Conservation (phyloP, 2,797 vertebrate genomes). For the Melanotaenia nigrans region DNA sequence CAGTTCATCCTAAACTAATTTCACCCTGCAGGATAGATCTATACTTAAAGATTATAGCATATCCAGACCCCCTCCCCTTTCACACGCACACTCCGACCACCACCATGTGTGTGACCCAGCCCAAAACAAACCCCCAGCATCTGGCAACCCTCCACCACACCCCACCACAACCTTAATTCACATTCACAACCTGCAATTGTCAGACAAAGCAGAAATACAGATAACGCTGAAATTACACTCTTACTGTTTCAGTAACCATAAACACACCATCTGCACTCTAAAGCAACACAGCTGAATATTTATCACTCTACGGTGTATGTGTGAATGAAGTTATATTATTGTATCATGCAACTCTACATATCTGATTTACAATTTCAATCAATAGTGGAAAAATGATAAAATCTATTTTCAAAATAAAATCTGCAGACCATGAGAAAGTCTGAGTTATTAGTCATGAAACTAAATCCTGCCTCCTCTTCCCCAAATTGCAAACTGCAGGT, state of each 20-base stretch:
- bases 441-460: not conserved
- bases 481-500: constrained; percentile 1
- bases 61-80: not conserved
- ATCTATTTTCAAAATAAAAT: not conserved
- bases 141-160: constrained; percentile 30
- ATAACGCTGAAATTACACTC: constrained; percentile 20
- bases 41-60: constrained; percentile 22
- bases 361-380: not conserved
- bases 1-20: constrained; percentile 33
- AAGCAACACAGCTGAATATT: not conserved
- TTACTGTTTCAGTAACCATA: constrained; percentile 4
- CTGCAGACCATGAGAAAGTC: not conserved
- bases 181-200: constrained; percentile 27
- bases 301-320: not conserved
- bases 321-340: not conserved
- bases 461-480: not conserved
- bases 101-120: constrained; percentile 19
- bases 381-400: not conserved
- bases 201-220: constrained; percentile 19
- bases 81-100: not conserved
- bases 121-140: constrained; percentile 40
- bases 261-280: not conserved
- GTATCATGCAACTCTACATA: not conserved
- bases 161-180: constrained; percentile 25
- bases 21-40: constrained; percentile 18